A percentile compares a stretch with the other conserved stretches of the same genome.
These are phyloP conservation scores for Cheumatopsyche charites DNA, from an alignment of 1,140 invertebrate genomes.

Conservation along the genomic window DNA sequence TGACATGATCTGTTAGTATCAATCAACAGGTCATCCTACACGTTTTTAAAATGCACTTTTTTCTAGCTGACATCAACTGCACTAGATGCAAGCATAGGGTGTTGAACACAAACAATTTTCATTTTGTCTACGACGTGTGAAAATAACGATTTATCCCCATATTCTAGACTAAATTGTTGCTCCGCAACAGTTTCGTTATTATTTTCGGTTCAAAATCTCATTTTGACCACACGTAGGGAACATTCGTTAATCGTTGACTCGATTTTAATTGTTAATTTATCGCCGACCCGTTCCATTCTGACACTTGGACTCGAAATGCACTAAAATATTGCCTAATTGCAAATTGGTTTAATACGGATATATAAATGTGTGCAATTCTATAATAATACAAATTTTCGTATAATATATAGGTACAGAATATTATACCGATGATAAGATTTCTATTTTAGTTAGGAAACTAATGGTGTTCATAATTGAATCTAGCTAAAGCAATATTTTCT, in stretches of 20 bases:
- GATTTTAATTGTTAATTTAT: constrained; percentile 26
- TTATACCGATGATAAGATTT: no score
- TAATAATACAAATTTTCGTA: no score
- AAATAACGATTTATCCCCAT: background rate
- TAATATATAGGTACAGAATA: no score
- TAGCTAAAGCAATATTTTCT: no score
- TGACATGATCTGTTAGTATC: constrained; percentile 24
- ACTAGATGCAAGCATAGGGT: constrained; percentile 2
- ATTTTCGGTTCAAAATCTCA: constrained; percentile 19
- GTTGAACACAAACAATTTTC: background rate
- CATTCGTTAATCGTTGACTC: constrained; percentile 17
- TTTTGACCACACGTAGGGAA: background rate
- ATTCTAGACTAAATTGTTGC: no score
- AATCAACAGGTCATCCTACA: constrained; percentile 8
- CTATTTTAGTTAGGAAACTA: no score
- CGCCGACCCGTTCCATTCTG: background rate
- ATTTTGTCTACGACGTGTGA: background rate
- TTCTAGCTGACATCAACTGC: constrained; percentile 28
- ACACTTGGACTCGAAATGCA: background rate
- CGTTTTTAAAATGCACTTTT: background rate
- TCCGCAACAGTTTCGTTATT: background rate
- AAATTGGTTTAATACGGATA: no score
- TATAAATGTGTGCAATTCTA: no score
- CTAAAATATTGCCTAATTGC: background rate
- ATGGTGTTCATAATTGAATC: no score